Percentiles rank a stretch among this genome's conserved stretches.
These are phyloP conservation scores for Corvus moneduloides DNA, from an alignment of 2,113 vertebrate species.

Conservation along the genomic window DNA sequence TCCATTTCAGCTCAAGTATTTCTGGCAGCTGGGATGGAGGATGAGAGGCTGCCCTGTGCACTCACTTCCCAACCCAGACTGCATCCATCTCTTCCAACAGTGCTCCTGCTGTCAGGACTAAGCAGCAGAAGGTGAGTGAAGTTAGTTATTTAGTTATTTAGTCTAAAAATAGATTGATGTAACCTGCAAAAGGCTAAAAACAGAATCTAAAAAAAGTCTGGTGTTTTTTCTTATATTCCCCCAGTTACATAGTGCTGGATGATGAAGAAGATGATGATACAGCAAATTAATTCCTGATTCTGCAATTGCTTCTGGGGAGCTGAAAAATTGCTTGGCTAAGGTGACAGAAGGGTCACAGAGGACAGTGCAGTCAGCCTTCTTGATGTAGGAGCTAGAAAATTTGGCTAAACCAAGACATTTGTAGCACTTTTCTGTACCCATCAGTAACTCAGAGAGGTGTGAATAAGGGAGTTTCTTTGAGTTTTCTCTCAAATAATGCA, in stretches of 20 bases:
- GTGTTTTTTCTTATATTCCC: not conserved
- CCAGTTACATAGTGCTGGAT: not conserved
- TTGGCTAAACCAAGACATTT: not conserved
- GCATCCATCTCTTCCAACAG: not conserved
- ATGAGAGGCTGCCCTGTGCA: not conserved
- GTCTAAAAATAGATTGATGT: not conserved
- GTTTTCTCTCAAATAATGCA: not conserved
- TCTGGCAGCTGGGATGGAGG: not conserved
- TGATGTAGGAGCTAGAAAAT: not conserved
- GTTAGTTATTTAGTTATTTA: not conserved
- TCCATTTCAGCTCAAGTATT: not conserved
- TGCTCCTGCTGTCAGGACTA: not conserved
- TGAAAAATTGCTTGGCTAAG: not conserved
- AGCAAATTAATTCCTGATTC: constrained; percentile 16
- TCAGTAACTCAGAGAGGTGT: not conserved
- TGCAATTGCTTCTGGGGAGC: not conserved
- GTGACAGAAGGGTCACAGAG: not conserved
- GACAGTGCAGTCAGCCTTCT: not conserved
- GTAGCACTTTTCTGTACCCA: not conserved
- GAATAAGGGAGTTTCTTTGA: not conserved
- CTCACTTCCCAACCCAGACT: not conserved
- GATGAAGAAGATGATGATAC: not conserved
- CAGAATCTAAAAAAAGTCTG: not conserved
- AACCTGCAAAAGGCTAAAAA: constrained; percentile 1
- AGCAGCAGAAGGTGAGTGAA: not conserved